These are phyloP conservation scores for Rhabdomys dilectus DNA, from an alignment of 2,113 vertebrate species.

Conservation along the genomic window DNA sequence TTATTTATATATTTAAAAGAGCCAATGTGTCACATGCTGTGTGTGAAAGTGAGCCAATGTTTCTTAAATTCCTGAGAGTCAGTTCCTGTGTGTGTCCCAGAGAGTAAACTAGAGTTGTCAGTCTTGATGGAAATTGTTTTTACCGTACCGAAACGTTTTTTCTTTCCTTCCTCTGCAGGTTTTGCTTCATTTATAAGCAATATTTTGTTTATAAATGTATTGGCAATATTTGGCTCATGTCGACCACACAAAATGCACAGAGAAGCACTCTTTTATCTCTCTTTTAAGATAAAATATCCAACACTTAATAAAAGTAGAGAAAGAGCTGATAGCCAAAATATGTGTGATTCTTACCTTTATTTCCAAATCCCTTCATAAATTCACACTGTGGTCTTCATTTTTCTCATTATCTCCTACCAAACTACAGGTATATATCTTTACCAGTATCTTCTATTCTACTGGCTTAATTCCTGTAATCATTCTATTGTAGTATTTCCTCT, in stretches of 20 bases:
- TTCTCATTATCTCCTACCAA: not conserved
- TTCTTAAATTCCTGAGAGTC: not conserved
- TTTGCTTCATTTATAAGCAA: constrained; percentile 17
- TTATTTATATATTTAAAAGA: not conserved
- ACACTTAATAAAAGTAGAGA: not conserved
- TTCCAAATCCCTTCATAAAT: constrained; percentile 21
- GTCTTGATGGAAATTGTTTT: not conserved
- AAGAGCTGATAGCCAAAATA: not conserved
- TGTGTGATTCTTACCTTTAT: not conserved
- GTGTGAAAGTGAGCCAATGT: not conserved
- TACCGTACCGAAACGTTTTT: not conserved
- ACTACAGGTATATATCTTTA: not conserved
- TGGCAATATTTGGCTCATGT: not conserved
- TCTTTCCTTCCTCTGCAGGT: not conserved
- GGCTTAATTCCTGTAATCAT: not conserved
- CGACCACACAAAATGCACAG: constrained; percentile 17
- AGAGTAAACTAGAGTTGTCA: not conserved
- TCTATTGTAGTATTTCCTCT: not conserved
- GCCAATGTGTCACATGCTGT: not conserved
- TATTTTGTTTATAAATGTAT: not conserved
- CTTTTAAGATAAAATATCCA: constrained; percentile 49
- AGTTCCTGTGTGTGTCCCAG: not conserved
- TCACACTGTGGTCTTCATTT: not conserved
- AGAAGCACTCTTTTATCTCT: constrained; percentile 29
- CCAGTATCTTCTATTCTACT: not conserved